phyloP scores from a whole-genome alignment of 2,888 invertebrate genomes.

The Idaea straminata region DNA sequence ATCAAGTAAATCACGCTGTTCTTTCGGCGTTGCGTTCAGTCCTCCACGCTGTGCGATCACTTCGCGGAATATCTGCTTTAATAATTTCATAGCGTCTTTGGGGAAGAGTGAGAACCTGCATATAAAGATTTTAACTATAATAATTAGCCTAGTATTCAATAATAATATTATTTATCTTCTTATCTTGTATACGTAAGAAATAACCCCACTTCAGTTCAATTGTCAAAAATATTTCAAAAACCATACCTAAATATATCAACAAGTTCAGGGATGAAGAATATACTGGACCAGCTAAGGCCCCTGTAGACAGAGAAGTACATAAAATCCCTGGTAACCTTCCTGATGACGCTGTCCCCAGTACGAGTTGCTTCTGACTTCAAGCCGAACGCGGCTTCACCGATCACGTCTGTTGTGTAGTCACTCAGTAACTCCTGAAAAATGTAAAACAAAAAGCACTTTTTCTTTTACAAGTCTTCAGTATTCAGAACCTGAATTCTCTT shows the following conservation, averaged over 20 bases:
- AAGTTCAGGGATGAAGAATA: conserved; percentile 51
- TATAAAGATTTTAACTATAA: neutral
- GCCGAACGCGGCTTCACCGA: conserved; percentile 49
- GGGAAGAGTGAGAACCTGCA: conserved; percentile 55
- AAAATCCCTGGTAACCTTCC: conserved; percentile 41
- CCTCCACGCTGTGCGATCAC: conserved; percentile 44
- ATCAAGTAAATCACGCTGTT: conserved; percentile 50
- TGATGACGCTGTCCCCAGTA: conserved; percentile 43
- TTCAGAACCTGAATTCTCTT: too few species aligned
- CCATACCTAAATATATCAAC: conserved; percentile 44
- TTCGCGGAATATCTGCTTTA: conserved; percentile 37
- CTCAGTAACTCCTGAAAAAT: conserved; percentile 32
- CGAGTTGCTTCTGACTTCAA: conserved; percentile 36
- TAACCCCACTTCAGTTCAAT: neutral
- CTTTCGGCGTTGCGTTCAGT: conserved; percentile 24
- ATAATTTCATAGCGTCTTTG: conserved; percentile 37
- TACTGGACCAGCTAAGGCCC: conserved; percentile 43
- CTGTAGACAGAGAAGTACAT: conserved; percentile 37
- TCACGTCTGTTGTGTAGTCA: conserved; percentile 48
- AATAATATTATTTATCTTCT: too few species aligned
- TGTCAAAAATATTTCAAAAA: neutral
- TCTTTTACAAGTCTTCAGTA: too few species aligned
- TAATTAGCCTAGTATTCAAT: too few species aligned
- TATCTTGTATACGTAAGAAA: too few species aligned
- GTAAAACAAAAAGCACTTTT: too few species aligned